phyloP scores from a whole-genome alignment of 2,797 vertebrate genomes.

The Poecilia picta region DNA sequence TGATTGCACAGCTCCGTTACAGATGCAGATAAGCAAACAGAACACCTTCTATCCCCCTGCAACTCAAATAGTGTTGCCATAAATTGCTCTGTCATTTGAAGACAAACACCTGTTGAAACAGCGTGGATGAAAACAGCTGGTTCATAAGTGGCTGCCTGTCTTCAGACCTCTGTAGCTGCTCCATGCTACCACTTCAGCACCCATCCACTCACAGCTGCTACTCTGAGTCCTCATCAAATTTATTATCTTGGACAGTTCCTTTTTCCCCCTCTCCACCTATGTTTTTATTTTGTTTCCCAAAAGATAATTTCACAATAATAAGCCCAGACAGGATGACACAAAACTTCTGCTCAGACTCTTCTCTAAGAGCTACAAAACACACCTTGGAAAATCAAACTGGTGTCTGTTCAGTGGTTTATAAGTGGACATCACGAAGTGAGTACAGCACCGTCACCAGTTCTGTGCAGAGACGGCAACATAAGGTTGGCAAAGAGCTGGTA shows the following conservation, averaged over 20 bases:
- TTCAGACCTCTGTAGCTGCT: slow-evolving; percentile 11
- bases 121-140: slow-evolving; percentile 45
- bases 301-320: slow-evolving; percentile 23
- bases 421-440: slow-evolving; percentile 7
- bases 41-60: slow-evolving; percentile 24
- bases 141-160: slow-evolving; percentile 32
- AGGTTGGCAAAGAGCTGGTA: background rate
- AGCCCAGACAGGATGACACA: slow-evolving; percentile 28
- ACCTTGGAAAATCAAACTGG: slow-evolving; percentile 16
- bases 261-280: slow-evolving; percentile 1
- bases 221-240: slow-evolving; percentile 20
- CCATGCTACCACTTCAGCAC: slow-evolving; percentile 14
- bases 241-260: slow-evolving; percentile 20
- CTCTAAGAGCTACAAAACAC: slow-evolving; percentile 17
- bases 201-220: slow-evolving; percentile 20
- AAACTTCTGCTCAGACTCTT: slow-evolving; percentile 25
- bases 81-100: slow-evolving; percentile 44
- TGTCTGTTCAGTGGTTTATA: slow-evolving; percentile 12
- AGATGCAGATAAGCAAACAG: slow-evolving; percentile 42
- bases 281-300: slow-evolving; percentile 9
- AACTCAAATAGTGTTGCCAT: slow-evolving; percentile 12
- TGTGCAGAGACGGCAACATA: background rate
- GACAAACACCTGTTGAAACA: slow-evolving; percentile 49
- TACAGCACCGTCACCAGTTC: slow-evolving; percentile 2
- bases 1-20: slow-evolving; percentile 57